Evolutionary conservation across 2,113 vertebrate species (phyloP), one percentile per base, ranked within the genome.

Genomic region (Cyrtonyx montezumae): DNA sequence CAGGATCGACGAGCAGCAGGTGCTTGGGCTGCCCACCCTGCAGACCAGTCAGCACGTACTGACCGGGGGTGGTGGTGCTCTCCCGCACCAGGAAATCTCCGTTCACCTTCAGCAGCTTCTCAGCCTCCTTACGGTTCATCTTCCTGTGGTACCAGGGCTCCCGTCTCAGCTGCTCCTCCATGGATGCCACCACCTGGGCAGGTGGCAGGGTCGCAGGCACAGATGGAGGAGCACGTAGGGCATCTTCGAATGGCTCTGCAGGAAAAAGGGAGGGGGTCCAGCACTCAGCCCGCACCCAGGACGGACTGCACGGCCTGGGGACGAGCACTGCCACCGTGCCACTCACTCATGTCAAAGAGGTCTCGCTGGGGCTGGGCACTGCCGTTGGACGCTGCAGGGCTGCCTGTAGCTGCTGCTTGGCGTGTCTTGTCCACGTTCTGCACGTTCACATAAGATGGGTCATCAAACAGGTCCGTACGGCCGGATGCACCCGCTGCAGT

Each of bases 41-140:
- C 94, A 99, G 94, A 18, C 99, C 99, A 0, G 99, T 99, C 83
- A 99, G 98, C 82, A 99, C 99, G 0, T 99, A 99, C 97, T 99
- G 99, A 67, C 99, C 99, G 0, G 98, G 98, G 0, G 99, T 99
- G 83, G 99, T 99, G 28, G 98, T 99, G 79, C 99, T 99, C 96
- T 99, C 99, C 16, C 99, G 97, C 85, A 99, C 99, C 93, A 99
- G 95, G 96, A 99, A 99, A 96, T 99, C 99, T 15, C 99, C 99
- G 0, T 99, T 99, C 53, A 98, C 98, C 82, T 97, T 98, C 92
- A 99, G 96, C 88, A 99, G 97, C 48, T 98, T 98, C 97, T 99
- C 99, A 0, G 99, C 99, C 59, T 99, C 98, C 28, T 98, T 98
- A 37, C 99, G 98, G 96, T 92, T 99, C 96, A 99, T 97, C 79